Evolutionary conservation across 2,113 vertebrate genomes (phyloP), one percentile per base, ranked within the genome.

Genomic region (Tretioscincus oriximinensis): DNA sequence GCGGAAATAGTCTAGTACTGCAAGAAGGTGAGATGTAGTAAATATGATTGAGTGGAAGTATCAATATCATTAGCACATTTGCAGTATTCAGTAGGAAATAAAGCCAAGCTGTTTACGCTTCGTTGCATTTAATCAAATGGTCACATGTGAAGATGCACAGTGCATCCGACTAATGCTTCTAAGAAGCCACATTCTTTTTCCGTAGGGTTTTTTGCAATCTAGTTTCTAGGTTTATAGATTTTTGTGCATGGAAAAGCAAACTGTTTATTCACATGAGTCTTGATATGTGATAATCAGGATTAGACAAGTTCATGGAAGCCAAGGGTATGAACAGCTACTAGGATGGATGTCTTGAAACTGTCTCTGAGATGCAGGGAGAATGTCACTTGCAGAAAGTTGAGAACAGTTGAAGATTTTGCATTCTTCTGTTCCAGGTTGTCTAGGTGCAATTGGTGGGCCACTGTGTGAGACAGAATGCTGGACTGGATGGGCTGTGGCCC

Each of bases 11-110:
- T 49, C 58, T 21, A 73, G 60, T 60, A 73, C 22, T 80, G 41
- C 60, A 72, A 80, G 69, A 41, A 72, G 69, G 58, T 80, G 60
- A 28, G 60, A 47, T 31, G 69, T 20, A 80, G 20, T 80, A 73
- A 80, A 80, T 49, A 31, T 73, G 77, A 61, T 47, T 71, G 51
- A 80, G 49, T 80, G 69, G 69, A 72, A 72, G 28, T 80, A 80
- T 64, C 41, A 51, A 60, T 72, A 26, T 60, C 16, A 10, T 63
- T 72, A 80, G 58, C 69, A 72, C 41, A 49, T 80, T 80, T 64
- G 11, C 78, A 73, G 49, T 49, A 21, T 63, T 49, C 72, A 24
- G 26, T 31, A 21, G 69, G 54, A 73, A 64, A 49, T 28, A 49
- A 28, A 72, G 77, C 31, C 21, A n/a, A 51, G 64, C 60, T 64